Percentiles rank a stretch among this genome's conserved stretches.
phyloP scores from a whole-genome alignment of 2,888 invertebrate genomes.

The Petrolisthes cinctipes region DNA sequence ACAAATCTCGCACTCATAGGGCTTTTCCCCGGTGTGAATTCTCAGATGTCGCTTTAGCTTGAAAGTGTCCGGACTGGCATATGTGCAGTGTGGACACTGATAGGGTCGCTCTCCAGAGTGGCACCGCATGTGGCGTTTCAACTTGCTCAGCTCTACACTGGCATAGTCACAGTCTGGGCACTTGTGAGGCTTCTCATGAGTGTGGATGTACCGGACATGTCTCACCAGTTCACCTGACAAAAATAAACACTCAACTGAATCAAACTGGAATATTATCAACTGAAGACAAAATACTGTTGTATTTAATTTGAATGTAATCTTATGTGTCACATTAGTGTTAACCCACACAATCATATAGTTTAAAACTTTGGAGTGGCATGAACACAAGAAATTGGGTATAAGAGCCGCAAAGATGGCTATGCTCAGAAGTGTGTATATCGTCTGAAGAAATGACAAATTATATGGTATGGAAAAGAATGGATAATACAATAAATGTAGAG shows the following conservation, averaged over 20 bases:
- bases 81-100: slow-evolving; percentile 96
- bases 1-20: slow-evolving; percentile 76
- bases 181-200: slow-evolving; percentile 97
- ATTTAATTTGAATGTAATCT: too few species aligned
- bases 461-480: background rate
- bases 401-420: too few species aligned
- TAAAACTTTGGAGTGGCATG: background rate
- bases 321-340: too few species aligned
- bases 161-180: slow-evolving; percentile 97
- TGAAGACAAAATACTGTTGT: background rate
- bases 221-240: slow-evolving; percentile 76
- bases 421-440: background rate
- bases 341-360: background rate
- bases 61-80: slow-evolving; percentile 97
- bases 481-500: background rate
- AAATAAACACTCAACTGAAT: background rate
- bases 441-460: background rate
- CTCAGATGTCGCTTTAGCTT: slow-evolving; percentile 95
- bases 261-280: background rate
- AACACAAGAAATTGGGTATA: background rate
- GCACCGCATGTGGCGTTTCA: slow-evolving; percentile 93
- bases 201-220: slow-evolving; percentile 95
- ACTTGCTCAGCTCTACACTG: slow-evolving; percentile 94
- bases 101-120: slow-evolving; percentile 92
- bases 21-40: slow-evolving; percentile 79